phyloP scores from a whole-genome alignment of 2,888 invertebrate genomes.

The Pyrochroa serraticornis region DNA sequence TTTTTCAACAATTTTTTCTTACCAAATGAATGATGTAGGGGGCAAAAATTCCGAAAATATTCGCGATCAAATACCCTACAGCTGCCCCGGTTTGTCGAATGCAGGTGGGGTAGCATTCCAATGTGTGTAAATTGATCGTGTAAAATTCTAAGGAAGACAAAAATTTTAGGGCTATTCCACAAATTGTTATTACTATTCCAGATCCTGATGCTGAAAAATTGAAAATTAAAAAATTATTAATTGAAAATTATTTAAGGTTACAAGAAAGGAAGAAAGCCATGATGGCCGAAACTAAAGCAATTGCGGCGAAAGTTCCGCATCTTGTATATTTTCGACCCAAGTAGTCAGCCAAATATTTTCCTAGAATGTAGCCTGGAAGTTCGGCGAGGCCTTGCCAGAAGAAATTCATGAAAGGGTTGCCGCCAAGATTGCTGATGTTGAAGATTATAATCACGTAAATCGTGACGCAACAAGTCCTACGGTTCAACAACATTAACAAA shows the following conservation, averaged over 20 bases:
- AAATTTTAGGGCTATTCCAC: slow-evolving; percentile 60
- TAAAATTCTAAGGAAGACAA: slow-evolving; percentile 64
- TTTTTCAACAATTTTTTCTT: slow-evolving; percentile 35
- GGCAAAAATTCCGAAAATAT: slow-evolving; percentile 62
- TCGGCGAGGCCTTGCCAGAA: slow-evolving; percentile 68
- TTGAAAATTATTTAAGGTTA: slow-evolving; percentile 32
- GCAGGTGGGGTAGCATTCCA: slow-evolving; percentile 72
- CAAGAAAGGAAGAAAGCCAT: slow-evolving; percentile 55
- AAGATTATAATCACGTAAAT: slow-evolving; percentile 61
- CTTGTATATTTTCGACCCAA: slow-evolving; percentile 63
- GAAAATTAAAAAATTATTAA: neutral
- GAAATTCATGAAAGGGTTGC: slow-evolving; percentile 70
- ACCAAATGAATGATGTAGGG: slow-evolving; percentile 68
- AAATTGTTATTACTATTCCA: slow-evolving; percentile 42
- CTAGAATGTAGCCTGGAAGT: slow-evolving; percentile 67
- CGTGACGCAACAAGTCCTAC: slow-evolving; percentile 53
- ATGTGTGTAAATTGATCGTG: slow-evolving; percentile 65
- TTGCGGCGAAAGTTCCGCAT: slow-evolving; percentile 56
- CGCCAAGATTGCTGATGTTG: slow-evolving; percentile 62
- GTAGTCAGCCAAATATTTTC: slow-evolving; percentile 61
- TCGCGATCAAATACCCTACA: slow-evolving; percentile 64
- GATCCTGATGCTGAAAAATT: slow-evolving; percentile 11
- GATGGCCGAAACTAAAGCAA: slow-evolving; percentile 31
- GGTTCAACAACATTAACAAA: neutral
- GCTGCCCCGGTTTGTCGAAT: slow-evolving; percentile 70